Conservation (phyloP, 2,113 vertebrate genomes). For the Jacana jacana region DNA sequence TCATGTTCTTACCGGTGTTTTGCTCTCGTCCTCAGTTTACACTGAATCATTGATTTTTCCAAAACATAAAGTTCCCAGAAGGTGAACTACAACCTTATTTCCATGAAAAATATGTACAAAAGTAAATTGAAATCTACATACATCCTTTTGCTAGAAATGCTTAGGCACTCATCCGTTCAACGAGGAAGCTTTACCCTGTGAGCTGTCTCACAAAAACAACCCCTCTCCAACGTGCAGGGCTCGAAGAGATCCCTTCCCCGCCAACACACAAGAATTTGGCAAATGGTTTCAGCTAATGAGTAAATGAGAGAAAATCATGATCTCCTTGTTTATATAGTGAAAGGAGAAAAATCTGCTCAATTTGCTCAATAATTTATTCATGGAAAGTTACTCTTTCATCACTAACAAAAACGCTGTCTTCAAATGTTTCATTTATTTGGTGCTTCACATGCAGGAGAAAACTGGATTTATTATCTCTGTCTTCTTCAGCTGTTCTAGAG, state of each 20-base stretch:
- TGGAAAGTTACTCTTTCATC: neutral
- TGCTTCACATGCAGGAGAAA: neutral
- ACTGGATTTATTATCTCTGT: neutral
- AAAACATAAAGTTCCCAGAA: neutral
- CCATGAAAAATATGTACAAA: neutral
- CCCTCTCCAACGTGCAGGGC: neutral
- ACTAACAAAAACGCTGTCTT: neutral
- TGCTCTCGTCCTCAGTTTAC: neutral
- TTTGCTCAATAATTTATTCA: conserved; percentile 45
- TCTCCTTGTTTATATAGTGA: neutral
- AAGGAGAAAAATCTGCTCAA: neutral
- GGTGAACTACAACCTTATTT: neutral
- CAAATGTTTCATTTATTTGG: neutral
- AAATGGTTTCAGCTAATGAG: neutral
- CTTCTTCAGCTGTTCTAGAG: neutral
- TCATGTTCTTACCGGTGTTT: neutral
- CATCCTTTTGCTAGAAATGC: neutral
- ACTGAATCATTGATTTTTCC: neutral
- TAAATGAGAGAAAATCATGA: neutral
- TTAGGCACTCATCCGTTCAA: neutral
- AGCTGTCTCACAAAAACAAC: neutral
- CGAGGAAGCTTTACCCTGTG: neutral
- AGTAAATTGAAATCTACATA: neutral
- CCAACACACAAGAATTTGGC: neutral
- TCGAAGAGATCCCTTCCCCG: neutral